Base-by-base conservation (phyloP, 2,888 invertebrate genomes). In the Cheilosia grossa region DNA sequence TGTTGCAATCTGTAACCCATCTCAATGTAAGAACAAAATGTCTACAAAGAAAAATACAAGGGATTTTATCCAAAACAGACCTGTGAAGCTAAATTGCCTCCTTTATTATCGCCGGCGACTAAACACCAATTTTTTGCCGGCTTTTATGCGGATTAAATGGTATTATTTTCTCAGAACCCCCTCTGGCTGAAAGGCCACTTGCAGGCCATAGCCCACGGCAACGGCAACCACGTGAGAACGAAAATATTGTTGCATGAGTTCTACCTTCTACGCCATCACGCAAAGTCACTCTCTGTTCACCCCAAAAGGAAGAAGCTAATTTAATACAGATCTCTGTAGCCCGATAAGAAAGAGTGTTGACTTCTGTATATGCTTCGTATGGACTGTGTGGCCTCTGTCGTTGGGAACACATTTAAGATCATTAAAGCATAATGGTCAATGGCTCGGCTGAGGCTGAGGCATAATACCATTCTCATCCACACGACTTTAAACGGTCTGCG, bases 231-330 rank as follows among this genome's bases (percentile, higher is more conserved):
- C 47, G 33, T 21, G 30, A 24, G 24, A 72, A 49, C 24, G 27
- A 47, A 27, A 64, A 58, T 54, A 47, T 49, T 51, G 47, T 27
- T 61, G 42, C 13, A 37, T 19, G 42, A 51, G 49, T 56, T 33
- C 47, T 30, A 30, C 30, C 30, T 7, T 30, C 30, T 30, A 9
- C 33, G 47, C 47, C 75, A 75, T 75, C 66, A 74, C 64, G 64
- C 56, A 74, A 74, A 74, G 58, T 51, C 49, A 63, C 40, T 70
- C 63, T 70, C 27, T 58, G 58, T 64, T 51, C 64, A 54, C 64
- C 51, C 63, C 64, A 40, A 70, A 64, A 64, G 63, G 77, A 72
- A 64, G 51, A 72, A 64, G 70, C 70, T 72, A 79, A 79, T 79
- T 79, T 72, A 72, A 72, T 58, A 64, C 56, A 72, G 79, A 79